Base-by-base conservation (phyloP, 2,888 invertebrate species). In the Pyrocoelia pectoralis region DNA sequence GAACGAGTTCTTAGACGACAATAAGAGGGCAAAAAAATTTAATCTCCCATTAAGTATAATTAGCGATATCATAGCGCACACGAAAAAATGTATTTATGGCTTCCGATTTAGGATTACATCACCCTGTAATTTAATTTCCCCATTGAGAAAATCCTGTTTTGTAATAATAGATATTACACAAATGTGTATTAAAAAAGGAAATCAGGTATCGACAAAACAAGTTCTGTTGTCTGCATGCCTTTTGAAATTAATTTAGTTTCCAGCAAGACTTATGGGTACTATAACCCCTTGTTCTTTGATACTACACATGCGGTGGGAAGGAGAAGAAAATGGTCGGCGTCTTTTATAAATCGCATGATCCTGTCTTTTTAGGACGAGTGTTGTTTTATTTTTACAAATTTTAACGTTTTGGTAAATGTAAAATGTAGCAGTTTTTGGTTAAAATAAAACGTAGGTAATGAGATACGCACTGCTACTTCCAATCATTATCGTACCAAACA, bases 261-360 rank as follows among this genome's bases (percentile, higher is more conserved):
- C n/a, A 46, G 17, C 46, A 46, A 46, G 17, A 46, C 17, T 46
- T 46, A 46, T 46, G 46, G 46, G 46, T 46, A 46, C 17, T 46
- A 46, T 46, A 46, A 46, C 46, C 46, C 46, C 17, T 46, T 33
- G 33, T 33, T 33, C 33, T 33, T 33, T 33, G 33, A 33, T n/a
- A n/a, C n/a, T n/a, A 33, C 8, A 33, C 2, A n/a, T n/a, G 33
- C 33, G 8, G 33, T 33, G 33, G 33, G 33, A 6, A 33, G 33
- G 33, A n/a, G n/a, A 33, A 8, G n/a, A 33, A n/a, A 8, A 33
- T n/a, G 9, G n/a, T n/a, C 33, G 33, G 33, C 33, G 8, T 33
- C 33, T 24, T 33, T 33, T 33, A n/a, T 2, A 33, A 33, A n/a
- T 33, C n/a, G 33, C 33, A 24, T 24, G n/a, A n/a, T n/a, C n/a